Conservation (phyloP, 1,140 invertebrate genomes). For the Bombus sibiricus region DNA sequence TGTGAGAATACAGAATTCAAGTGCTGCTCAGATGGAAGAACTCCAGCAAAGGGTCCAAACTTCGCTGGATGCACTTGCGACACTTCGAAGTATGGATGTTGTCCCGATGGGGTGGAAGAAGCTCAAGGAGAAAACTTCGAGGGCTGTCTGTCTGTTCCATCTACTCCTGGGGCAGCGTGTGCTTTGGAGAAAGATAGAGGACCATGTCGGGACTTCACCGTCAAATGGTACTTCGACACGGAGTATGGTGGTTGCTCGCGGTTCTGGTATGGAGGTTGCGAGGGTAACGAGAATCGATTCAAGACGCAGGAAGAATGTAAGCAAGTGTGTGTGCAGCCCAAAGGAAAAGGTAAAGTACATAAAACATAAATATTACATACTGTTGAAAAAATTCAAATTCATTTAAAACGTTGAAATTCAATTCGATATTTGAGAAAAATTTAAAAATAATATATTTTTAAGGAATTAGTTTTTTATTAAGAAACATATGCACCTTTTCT, state of each 20-base stretch:
- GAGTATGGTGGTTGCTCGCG: conserved; percentile 94
- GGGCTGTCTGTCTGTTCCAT: conserved; percentile 89
- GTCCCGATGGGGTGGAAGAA: conserved; percentile 90
- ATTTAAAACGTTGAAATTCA: too few species aligned
- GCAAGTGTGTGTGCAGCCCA: conserved; percentile 92
- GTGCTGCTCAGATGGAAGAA: conserved; percentile 94
- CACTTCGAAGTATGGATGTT: conserved; percentile 92
- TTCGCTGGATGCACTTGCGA: conserved; percentile 90
- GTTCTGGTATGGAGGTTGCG: conserved; percentile 98
- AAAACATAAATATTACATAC: too few species aligned
- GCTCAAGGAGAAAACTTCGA: conserved; percentile 92
- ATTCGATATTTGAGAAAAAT: too few species aligned
- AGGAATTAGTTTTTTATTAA: too few species aligned
- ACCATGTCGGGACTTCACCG: conserved; percentile 90
- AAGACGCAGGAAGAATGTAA: conserved; percentile 93
- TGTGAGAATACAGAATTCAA: conserved; percentile 91
- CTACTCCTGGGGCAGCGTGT: conserved; percentile 88
- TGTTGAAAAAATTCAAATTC: too few species aligned
- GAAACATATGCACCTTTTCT: background rate
- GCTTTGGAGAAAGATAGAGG: conserved; percentile 89
- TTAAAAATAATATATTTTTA: too few species aligned
- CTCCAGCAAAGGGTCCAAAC: conserved; percentile 88
- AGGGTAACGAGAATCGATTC: conserved; percentile 95
- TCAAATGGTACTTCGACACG: conserved; percentile 95
- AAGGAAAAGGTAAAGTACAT: conserved; percentile 87